phyloP scores from a whole-genome alignment of 1,140 invertebrate species.

The Conus ventricosus region DNA sequence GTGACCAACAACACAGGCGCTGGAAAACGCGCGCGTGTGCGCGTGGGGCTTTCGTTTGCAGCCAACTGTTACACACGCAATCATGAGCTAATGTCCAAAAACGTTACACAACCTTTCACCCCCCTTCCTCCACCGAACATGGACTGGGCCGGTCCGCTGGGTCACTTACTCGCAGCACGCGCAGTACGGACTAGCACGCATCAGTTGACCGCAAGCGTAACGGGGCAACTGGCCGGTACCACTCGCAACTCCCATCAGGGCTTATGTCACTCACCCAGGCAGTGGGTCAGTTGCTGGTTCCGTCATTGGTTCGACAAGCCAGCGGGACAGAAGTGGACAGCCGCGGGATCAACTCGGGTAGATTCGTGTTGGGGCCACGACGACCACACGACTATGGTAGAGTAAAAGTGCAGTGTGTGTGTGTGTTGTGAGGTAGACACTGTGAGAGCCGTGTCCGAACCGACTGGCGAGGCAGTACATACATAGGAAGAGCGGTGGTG shows the following conservation, averaged over 20 bases:
- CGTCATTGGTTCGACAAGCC: not conserved
- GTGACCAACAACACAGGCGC: not conserved
- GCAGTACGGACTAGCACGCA: not conserved
- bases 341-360: not conserved
- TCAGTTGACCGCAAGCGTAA: not conserved
- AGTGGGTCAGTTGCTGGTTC: not conserved
- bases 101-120: constrained; percentile 3
- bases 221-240: not conserved
- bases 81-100: constrained; percentile 11
- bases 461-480: not conserved
- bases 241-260: not conserved
- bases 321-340: not conserved
- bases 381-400: not conserved
- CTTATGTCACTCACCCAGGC: not conserved
- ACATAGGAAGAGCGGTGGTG: not conserved
- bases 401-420: not conserved
- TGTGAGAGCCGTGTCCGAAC: not conserved
- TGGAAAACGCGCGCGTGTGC: not conserved
- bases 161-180: constrained; percentile 6
- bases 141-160: not conserved
- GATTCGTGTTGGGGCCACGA: no score
- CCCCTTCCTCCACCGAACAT: not conserved
- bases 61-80: constrained; percentile 6
- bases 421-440: not conserved
- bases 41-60: not conserved